phyloP scores from a whole-genome alignment of 2,797 vertebrate genomes.

The Tangara arthus region DNA sequence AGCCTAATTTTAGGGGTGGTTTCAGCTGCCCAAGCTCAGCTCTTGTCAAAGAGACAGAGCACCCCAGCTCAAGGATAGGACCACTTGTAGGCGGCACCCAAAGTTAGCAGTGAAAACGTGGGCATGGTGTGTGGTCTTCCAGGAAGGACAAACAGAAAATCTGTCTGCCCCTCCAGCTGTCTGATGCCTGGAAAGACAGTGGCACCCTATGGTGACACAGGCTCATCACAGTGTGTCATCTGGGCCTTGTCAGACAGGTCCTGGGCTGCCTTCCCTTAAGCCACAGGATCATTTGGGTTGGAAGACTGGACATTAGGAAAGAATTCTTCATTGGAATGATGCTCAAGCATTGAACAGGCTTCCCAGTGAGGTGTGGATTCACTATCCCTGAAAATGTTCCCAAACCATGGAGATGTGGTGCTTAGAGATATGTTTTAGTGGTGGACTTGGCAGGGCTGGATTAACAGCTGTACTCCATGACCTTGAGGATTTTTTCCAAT shows the following conservation, averaged over 20 bases:
- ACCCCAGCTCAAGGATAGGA: neutral
- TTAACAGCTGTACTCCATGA: fast-evolving
- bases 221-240: neutral
- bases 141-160: neutral
- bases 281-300: neutral
- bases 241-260: neutral
- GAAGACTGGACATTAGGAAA: neutral
- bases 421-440: neutral
- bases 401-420: neutral
- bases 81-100: neutral
- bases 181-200: neutral
- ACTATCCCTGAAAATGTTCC: neutral
- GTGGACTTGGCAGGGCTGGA: neutral
- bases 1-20: neutral
- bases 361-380: neutral
- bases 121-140: neutral
- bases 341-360: neutral
- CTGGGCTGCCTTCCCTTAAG: neutral
- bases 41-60: neutral
- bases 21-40: neutral
- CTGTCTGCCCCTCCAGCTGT: neutral
- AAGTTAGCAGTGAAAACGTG: neutral
- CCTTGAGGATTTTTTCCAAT: neutral
- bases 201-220: neutral
- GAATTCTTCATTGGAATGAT: neutral